A percentile compares a stretch with the other conserved stretches of the same genome.
Conservation (phyloP, 2,888 invertebrate species). For the Eupithecia abbreviata region DNA sequence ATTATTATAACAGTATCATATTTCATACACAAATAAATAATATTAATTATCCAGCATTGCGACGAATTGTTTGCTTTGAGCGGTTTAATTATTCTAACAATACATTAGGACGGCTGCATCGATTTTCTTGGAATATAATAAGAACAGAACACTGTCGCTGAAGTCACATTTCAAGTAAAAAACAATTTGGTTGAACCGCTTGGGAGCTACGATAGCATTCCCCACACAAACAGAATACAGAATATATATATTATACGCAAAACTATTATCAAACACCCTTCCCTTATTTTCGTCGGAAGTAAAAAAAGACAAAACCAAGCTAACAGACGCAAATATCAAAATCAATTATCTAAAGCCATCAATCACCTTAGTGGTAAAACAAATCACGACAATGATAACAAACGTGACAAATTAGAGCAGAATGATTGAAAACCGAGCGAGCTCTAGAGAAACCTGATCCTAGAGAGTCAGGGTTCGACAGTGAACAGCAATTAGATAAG, state of each 20-base stretch:
- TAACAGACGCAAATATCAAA: neutral
- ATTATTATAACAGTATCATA: too few relatives aligned
- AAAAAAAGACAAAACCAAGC: neutral
- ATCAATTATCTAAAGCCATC: neutral
- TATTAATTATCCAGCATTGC: too few relatives aligned
- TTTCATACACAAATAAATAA: neutral
- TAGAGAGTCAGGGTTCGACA: slow-evolving; percentile 36
- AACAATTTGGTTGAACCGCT: neutral
- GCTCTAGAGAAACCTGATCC: slow-evolving; percentile 22
- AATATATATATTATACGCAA: too few relatives aligned
- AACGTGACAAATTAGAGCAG: slow-evolving; percentile 26
- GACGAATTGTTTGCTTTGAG: neutral
- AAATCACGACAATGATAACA: slow-evolving; percentile 19
- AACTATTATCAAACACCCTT: too few relatives aligned
- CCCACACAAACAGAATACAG: neutral
- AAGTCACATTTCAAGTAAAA: neutral
- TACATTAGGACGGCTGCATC: neutral
- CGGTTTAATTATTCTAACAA: neutral
- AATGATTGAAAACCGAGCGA: slow-evolving; percentile 16
- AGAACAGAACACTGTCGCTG: neutral
- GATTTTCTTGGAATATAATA: neutral
- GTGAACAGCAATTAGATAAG: slow-evolving; percentile 60
- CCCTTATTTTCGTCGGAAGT: neutral
- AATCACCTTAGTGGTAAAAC: neutral
- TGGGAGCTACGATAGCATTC: neutral